Conservation (phyloP, 2,113 vertebrate species). For the Phyllostomus discolor region DNA sequence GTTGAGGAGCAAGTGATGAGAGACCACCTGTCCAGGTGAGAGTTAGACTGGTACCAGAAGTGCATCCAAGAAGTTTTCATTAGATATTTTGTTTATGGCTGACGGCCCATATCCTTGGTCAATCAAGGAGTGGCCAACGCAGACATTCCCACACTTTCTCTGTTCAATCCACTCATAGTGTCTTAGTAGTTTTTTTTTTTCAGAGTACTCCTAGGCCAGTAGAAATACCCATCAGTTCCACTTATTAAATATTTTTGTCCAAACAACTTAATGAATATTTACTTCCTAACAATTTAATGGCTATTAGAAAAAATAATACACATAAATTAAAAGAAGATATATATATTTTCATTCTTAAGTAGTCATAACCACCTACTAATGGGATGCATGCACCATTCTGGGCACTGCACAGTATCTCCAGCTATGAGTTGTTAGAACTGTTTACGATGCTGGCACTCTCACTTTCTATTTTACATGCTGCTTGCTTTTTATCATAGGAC, state of each 20-base stretch:
- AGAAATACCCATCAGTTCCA: neutral
- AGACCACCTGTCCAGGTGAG: slow-evolving; percentile 86
- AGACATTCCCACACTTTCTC: neutral
- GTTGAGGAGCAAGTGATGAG: slow-evolving; percentile 87
- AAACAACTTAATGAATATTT: neutral
- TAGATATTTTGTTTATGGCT: neutral
- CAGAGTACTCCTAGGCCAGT: neutral
- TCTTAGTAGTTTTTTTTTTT: neutral
- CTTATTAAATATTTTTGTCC: neutral
- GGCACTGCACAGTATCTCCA: neutral
- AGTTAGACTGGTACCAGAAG: neutral
- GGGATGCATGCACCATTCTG: neutral
- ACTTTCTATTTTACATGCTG: neutral
- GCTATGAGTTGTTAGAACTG: neutral
- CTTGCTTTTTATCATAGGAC: neutral
- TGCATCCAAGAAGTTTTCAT: neutral
- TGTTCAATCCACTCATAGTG: neutral
- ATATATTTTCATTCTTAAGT: neutral
- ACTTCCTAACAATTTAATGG: neutral
- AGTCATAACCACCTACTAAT: neutral
- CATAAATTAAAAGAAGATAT: neutral
- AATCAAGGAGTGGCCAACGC: neutral
- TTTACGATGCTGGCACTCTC: neutral
- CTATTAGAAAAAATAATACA: neutral
- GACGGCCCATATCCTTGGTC: neutral